phyloP scores from a whole-genome alignment of 2,888 invertebrate genomes.

The Cryptocephalus moraei region DNA sequence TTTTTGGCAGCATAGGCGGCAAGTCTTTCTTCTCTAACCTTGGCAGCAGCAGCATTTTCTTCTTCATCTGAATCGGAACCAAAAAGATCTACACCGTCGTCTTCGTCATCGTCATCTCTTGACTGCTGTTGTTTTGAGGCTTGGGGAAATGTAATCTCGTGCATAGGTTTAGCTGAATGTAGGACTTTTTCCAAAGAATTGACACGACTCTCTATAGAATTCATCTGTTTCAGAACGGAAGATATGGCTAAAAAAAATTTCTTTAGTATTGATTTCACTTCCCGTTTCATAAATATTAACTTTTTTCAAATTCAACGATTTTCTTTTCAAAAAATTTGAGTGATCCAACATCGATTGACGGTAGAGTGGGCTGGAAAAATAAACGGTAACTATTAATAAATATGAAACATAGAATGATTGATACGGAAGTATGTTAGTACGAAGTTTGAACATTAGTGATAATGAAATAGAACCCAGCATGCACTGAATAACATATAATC shows the following conservation, averaged over 20 bases:
- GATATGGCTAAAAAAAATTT: conserved; percentile 20
- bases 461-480: neutral
- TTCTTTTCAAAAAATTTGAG: conserved; percentile 31
- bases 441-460: neutral
- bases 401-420: neutral
- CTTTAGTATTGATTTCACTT: neutral
- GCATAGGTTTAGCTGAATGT: conserved; percentile 16
- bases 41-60: conserved; percentile 62
- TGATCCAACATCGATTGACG: conserved; percentile 23
- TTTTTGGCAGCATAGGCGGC: conserved; percentile 88
- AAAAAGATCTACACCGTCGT: conserved; percentile 72
- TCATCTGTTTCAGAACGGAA: conserved; percentile 18
- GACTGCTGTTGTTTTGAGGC: neutral
- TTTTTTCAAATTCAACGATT: conserved; percentile 26
- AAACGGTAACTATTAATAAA: neutral
- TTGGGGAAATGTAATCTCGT: conserved; percentile 20
- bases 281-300: conserved; percentile 17
- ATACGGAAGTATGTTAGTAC: neutral
- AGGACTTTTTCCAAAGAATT: conserved; percentile 23
- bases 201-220: conserved; percentile 19
- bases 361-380: neutral
- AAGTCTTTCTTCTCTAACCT: conserved; percentile 71
- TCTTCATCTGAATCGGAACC: conserved; percentile 68
- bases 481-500: no score
- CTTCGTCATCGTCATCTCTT: conserved; percentile 38